Evolutionary conservation across 2,113 vertebrate genomes (phyloP).

Genomic region (Paraplagusia blochii): DNA sequence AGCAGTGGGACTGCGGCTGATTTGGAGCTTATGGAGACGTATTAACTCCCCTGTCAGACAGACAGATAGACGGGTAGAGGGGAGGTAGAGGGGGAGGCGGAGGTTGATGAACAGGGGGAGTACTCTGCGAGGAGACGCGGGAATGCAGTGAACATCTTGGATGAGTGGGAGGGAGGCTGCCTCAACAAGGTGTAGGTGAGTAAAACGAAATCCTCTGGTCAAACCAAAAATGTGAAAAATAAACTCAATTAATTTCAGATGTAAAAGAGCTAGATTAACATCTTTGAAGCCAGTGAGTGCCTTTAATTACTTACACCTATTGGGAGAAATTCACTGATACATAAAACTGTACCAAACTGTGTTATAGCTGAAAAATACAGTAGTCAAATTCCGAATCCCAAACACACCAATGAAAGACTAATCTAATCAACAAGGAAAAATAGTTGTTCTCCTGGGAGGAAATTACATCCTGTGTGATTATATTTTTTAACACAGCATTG

Average conservation of each 20-base stretch:
- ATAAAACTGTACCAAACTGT: background rate
- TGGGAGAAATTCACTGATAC: background rate
- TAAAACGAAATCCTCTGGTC: conserved; percentile 5
- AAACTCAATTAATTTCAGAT: too few relatives aligned
- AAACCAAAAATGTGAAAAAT: background rate
- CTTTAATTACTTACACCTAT: too few relatives aligned
- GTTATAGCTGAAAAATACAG: background rate
- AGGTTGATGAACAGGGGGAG: conserved; percentile 14
- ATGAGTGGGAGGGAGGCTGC: background rate
- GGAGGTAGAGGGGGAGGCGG: background rate
- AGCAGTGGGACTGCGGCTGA: conserved; percentile 23
- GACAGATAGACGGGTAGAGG: conserved; percentile 1
- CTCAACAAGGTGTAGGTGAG: background rate
- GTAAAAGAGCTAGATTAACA: too few relatives aligned
- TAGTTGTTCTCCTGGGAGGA: conserved; percentile 59
- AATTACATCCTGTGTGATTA: conserved; percentile 72
- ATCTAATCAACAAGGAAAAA: conserved; percentile 66
- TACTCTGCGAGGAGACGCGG: conserved; percentile 1
- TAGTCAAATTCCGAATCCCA: too few relatives aligned
- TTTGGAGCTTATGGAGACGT: conserved; percentile 24
- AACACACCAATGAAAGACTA: conserved; percentile 12
- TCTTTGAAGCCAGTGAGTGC: too few relatives aligned
- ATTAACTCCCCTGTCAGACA: conserved; percentile 39
- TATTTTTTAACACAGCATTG: conserved; percentile 70
- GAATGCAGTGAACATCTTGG: conserved; percentile 7